phyloP scores from a whole-genome alignment of 2,113 vertebrate species.

The Cyanoramphus novaezelandiae region DNA sequence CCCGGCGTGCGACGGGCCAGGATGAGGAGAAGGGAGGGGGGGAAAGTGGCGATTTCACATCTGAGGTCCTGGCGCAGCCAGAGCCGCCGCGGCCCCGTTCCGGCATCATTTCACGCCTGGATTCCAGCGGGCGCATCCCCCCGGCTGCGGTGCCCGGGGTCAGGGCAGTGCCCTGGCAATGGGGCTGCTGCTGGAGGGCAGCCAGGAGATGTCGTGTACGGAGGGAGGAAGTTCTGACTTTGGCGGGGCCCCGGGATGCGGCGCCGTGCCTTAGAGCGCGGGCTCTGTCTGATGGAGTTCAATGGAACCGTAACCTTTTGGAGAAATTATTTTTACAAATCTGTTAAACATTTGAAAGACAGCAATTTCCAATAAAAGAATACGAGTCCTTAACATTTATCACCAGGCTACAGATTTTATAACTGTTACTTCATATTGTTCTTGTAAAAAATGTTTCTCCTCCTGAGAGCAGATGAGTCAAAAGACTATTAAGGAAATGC shows the following conservation, averaged over 20 bases:
- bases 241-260: neutral
- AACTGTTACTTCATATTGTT: slow-evolving; percentile 60
- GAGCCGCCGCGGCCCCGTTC: slow-evolving; percentile 55
- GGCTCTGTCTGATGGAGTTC: slow-evolving; percentile 14
- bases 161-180: slow-evolving; percentile 63
- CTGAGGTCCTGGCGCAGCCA: slow-evolving; percentile 73
- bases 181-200: slow-evolving; percentile 40
- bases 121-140: slow-evolving; percentile 64
- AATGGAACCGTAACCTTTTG: slow-evolving; percentile 51
- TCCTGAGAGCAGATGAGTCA: slow-evolving; percentile 56
- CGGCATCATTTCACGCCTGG: slow-evolving; percentile 86
- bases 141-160: slow-evolving; percentile 47
- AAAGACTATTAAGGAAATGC: slow-evolving; percentile 49
- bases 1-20: slow-evolving; percentile 86
- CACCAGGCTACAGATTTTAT: slow-evolving; percentile 49
- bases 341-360: slow-evolving; percentile 68
- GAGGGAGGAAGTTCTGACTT: slow-evolving; percentile 37
- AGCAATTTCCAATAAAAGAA: slow-evolving; percentile 62
- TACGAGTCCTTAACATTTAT: slow-evolving; percentile 52
- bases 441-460: slow-evolving; percentile 46
- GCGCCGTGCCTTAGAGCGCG: slow-evolving; percentile 30
- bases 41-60: slow-evolving; percentile 67
- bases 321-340: slow-evolving; percentile 70
- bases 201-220: neutral
- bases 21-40: slow-evolving; percentile 55